Evolutionary conservation across 2,888 invertebrate genomes (phyloP), one percentile per base, ranked within the genome.

Genomic region (Drosophila peninsularis): DNA sequence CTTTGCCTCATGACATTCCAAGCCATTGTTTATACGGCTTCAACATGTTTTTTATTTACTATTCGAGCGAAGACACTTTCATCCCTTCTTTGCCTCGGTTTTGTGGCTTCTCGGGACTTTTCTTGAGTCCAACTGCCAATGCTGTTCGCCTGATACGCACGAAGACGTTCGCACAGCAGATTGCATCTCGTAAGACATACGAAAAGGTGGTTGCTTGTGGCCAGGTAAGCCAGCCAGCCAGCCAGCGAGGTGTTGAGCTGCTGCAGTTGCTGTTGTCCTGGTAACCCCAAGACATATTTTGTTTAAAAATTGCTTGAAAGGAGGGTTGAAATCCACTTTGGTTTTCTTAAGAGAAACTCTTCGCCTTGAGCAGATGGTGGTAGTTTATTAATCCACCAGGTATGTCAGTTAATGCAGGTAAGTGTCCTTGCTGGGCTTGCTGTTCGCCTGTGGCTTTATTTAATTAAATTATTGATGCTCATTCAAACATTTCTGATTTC

Each of bases 391-490:
- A 21, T 24, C 37, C 5, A 27, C 2, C 63, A 50, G 50, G 55
- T 56, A 45, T 11, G 21, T 13, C 45, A 27, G 27, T 30, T 47
- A 47, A 37, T 10, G 13, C n/a, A 21, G 50, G 17, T 67, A 42
- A 37, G 2, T 47, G 39, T 30, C 19, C 13, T 14, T 58, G 42
- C 54, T 74, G 49, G 7, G 6, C 1, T 39, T 62, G 30, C 83
- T 83, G 87, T 37, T 55, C 30, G 41, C 88, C 88, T 83, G 72
- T 64, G 82, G 55, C 24, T 41, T 24, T 49, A 19, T 71, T 83
- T 68, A 64, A 80, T 69, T 61, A 69, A 62, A 42, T 57, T 55
- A 42, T 60, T 64, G 50, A 49, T 62, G 45, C 36, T 49, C 24
- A 61, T 24, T 42, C 21, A 42, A 17, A n/a, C 7, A 21, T 13